Conservation (phyloP, 2,113 vertebrate genomes). For the Aleadryas rufinucha region DNA sequence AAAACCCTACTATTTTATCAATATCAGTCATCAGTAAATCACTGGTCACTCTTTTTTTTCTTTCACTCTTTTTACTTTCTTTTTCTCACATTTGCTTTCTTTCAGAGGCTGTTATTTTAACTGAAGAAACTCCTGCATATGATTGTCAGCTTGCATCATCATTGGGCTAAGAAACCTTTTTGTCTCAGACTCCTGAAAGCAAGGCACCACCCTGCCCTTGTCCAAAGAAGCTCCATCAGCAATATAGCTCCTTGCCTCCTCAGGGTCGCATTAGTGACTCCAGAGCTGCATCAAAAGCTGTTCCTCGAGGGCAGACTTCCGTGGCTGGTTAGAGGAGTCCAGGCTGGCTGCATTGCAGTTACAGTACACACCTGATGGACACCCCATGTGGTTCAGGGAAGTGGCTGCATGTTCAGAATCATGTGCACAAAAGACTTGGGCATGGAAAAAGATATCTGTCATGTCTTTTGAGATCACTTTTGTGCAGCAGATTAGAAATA, state of each 20-base stretch:
- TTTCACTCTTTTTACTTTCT: background rate
- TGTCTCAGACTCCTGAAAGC: background rate
- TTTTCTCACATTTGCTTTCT: background rate
- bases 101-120: background rate
- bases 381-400: background rate
- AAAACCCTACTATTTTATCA: background rate
- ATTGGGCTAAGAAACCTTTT: background rate
- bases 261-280: background rate
- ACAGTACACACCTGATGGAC: too few relatives aligned
- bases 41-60: background rate
- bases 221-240: background rate
- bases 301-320: background rate
- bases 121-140: background rate
- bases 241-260: background rate
- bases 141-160: background rate
- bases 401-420: fast-evolving
- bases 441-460: background rate
- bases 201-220: background rate
- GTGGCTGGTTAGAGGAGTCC: background rate
- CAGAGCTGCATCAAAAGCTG: background rate
- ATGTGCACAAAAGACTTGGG: background rate
- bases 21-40: background rate
- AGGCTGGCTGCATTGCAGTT: background rate
- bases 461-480: background rate
- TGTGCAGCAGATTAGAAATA: background rate